Base-by-base conservation (phyloP, 2,797 vertebrate species). In the Hypotaenidia okinawae region DNA sequence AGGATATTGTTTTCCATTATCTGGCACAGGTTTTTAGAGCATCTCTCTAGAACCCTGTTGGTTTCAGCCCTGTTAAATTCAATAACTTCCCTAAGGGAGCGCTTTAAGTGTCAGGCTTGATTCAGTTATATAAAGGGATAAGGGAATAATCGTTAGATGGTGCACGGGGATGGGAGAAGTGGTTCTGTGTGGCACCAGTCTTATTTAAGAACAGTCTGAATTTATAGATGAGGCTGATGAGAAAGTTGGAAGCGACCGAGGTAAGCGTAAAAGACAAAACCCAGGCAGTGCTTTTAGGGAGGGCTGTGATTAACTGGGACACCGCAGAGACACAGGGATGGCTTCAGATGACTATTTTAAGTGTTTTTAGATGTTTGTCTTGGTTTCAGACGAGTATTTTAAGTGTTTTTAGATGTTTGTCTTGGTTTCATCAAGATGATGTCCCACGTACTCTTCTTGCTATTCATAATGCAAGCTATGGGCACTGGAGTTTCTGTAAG, bases 61-160 rank as follows among this genome's bases (percentile, higher is more conserved):
- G 86, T 94, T 96, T 96, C 81, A 95, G 70, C 78, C 88, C 90
- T 89, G 81, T 89, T 95, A 94, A 96, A 95, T 95, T 92, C 92
- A 95, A 83, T 95, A 94, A 87, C 84, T 97, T 92, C 81, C 96
- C 93, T 93, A 61, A 92, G 94, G 92, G 96, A 97, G 92, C 80
- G 87, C 89, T 97, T 87, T 76, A 94, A 95, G 94, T 94, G 95
- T 95, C 96, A 96, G 89, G 57, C 89, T 92, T 87, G 94, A 96
- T 95, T 93, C 92, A 84, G 89, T 94, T 95, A 84, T 70, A 87
- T 95, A 91, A 96, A 92, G 84, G 81, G 96, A 89, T 92, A 93
- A 95, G 90, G 90, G 84, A 94, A 94, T 92, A 94, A 95, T 90
- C 68, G 3, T 92, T 95, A 95, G 93, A 70, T 75, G 74, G 93